A percentile compares a stretch with the other conserved stretches of the same genome.
Evolutionary conservation across 2,113 vertebrate species (phyloP).

Genomic region (Ptyas mucosa): DNA sequence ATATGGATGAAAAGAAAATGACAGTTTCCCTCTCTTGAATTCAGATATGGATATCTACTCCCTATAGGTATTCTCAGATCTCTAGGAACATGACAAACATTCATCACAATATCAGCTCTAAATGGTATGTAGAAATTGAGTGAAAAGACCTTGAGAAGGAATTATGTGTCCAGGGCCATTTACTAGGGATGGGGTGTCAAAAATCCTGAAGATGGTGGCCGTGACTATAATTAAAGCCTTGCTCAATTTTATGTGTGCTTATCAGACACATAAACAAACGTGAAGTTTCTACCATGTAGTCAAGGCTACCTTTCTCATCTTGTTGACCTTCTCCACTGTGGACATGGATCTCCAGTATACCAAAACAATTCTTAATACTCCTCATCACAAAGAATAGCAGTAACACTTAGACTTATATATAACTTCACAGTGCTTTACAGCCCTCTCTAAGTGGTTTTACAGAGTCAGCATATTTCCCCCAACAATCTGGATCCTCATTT

Average conservation of each 20-base stretch:
- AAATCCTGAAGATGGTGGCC: not conserved
- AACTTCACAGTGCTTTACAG: too few relatives aligned
- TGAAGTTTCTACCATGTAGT: not conserved
- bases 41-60: not conserved
- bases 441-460: too few relatives aligned
- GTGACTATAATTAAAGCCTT: not conserved
- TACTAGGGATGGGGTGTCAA: not conserved
- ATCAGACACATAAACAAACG: not conserved
- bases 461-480: too few relatives aligned
- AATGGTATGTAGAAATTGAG: not conserved
- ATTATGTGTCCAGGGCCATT: not conserved
- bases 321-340: not conserved
- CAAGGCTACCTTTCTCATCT: not conserved
- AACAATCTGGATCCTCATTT: too few relatives aligned
- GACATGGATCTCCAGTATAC: not conserved
- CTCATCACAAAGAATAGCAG: not conserved
- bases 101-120: not conserved
- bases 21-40: not conserved
- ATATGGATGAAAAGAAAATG: not conserved
- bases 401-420: too few relatives aligned
- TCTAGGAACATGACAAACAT: not conserved
- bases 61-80: not conserved
- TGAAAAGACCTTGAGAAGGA: not conserved
- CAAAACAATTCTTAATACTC: not conserved
- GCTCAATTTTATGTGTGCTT: not conserved